Conservation (phyloP, 2,888 invertebrate genomes). For the Polylopha cassiicola region DNA sequence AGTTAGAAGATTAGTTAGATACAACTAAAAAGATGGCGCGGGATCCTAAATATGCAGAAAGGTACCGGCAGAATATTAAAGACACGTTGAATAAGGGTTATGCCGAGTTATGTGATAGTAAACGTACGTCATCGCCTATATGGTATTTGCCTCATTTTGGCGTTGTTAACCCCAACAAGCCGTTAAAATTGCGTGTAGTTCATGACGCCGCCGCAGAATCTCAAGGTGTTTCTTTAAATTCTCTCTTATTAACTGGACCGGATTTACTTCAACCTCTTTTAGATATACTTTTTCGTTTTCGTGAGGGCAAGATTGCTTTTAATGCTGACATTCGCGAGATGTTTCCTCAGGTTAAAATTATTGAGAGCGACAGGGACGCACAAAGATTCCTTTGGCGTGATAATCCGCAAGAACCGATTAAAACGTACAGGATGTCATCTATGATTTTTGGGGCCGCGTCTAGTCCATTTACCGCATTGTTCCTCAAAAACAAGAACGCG, state of each 20-base stretch:
- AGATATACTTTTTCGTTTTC: conserved; percentile 20
- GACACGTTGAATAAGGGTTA: too few species aligned
- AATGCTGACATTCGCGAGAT: conserved; percentile 14
- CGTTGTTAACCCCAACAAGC: too few species aligned
- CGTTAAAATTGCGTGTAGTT: conserved; percentile 25
- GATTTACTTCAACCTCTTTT: conserved; percentile 33
- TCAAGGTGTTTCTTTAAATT: conserved; percentile 27
- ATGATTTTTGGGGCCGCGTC: conserved; percentile 16
- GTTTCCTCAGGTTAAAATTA: conserved; percentile 21
- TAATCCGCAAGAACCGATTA: background rate
- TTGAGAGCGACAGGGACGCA: conserved; percentile 13
- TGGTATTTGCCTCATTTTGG: too few species aligned
- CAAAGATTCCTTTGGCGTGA: conserved; percentile 17
- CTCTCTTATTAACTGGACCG: conserved; percentile 34
- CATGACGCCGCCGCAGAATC: conserved; percentile 32
- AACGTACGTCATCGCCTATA: too few species aligned
- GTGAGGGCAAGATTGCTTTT: conserved; percentile 7
- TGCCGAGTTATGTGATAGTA: too few species aligned
- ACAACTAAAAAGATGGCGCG: too few species aligned
- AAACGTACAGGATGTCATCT: conserved; percentile 1
- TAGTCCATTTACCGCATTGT: too few species aligned
- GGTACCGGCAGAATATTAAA: too few species aligned
- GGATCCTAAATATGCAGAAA: too few species aligned
- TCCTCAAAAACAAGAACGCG: too few species aligned
- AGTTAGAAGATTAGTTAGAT: too few species aligned